Percentiles rank a stretch among this genome's conserved stretches.
phyloP scores from a whole-genome alignment of 2,113 vertebrate genomes.

The Nycticorax nycticorax region DNA sequence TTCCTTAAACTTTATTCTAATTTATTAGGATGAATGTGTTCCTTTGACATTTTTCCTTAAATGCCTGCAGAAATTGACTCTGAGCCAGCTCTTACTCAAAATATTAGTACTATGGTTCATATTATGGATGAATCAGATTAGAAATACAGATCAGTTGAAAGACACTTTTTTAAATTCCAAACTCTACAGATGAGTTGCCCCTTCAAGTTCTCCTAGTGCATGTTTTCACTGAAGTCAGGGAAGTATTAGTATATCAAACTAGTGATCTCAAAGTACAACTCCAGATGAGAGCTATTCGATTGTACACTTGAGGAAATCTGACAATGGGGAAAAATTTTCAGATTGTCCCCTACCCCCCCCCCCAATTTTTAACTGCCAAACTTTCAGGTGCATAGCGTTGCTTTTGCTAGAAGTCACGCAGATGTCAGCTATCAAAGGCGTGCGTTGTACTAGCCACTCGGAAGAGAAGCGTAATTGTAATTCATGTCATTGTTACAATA shows the following conservation, averaged over 20 bases:
- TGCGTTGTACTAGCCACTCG: neutral
- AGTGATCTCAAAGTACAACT: neutral
- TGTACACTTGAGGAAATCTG: neutral
- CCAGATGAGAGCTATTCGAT: neutral
- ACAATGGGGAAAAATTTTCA: neutral
- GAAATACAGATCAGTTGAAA: neutral
- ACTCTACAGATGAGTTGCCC: neutral
- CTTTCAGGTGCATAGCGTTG: neutral
- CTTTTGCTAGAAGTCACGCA: neutral
- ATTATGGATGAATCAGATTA: neutral
- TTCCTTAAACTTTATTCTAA: neutral
- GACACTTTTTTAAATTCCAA: neutral
- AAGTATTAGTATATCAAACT: neutral
- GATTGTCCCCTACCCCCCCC: fast-evolving
- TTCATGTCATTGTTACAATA: neutral
- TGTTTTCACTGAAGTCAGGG: neutral
- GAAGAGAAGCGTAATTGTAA: neutral
- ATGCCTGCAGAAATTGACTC: neutral
- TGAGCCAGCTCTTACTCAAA: neutral
- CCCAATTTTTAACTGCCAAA: neutral
- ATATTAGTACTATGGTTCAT: neutral
- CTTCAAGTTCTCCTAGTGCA: neutral
- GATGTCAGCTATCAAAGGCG: neutral
- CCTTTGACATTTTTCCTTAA: neutral
- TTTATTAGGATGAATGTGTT: neutral